Base-by-base conservation (phyloP, 2,113 vertebrate genomes). In the Aegotheles bennettii region DNA sequence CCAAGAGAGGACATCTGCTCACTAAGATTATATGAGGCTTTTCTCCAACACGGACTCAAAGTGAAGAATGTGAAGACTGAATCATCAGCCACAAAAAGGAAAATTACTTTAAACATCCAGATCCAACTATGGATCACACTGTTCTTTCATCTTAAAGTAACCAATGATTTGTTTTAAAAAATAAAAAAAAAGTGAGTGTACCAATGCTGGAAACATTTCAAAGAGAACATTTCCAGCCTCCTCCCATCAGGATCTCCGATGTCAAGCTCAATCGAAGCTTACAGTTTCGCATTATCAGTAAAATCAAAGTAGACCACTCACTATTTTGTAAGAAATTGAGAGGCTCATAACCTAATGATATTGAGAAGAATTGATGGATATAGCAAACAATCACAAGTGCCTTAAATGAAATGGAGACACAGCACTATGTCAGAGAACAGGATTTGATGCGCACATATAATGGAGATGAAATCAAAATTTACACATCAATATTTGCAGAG, bases 31-130 rank as follows among this genome's bases (percentile, higher is more conserved):
- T 20, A 47, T 20, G 57, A 96, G 40, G 60, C 73, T 95, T 79
- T 89, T 94, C 73, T 95, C 65, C 77, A 91, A 87, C 61, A n/a
- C 0, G 13, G 73, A 92, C 83, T 90, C 2, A 1, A 94, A 93
- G 80, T 87, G 57, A 92, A 94, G 81, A 94, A 91, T 87, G 81
- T 38, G 81, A 94, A 93, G 56, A 82, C 53, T 96, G 94, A 96
- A 77, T 95, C 94, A 96, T 57, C 57, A 76, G 70, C 93, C 96
- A 97, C 95, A 96, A 96, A 95, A 97, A 95, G 93, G 84, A 95
- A 97, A 91, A 96, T 42, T 3, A 91, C 93, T 95, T 95, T 95
- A 94, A 97, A 89, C 96, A 95, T 94, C 89, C 95, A 94, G 94
- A 97, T 95, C 80, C 94, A 96, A 96, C 94, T 94, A 96, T 64